Percentiles rank a stretch among this genome's conserved stretches.
Evolutionary conservation across 1,140 invertebrate species (phyloP).

Genomic region (Coelopa frigida): DNA sequence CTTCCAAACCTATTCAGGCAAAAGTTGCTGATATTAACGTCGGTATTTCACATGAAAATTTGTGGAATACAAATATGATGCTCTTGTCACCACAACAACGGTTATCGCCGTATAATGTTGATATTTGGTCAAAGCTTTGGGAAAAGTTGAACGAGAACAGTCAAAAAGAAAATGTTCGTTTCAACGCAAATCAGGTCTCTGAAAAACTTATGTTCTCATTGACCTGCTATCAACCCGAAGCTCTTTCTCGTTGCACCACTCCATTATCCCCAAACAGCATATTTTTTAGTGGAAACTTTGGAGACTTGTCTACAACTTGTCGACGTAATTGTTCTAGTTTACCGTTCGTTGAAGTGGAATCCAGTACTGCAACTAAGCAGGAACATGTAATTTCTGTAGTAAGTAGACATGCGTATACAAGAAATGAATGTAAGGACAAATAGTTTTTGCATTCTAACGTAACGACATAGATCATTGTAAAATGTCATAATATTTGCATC

Average conservation of each 20-base stretch:
- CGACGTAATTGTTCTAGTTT: slow-evolving; percentile 49
- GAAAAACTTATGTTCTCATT: slow-evolving; percentile 69
- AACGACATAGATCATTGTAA: no score
- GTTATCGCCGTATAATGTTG: slow-evolving; percentile 66
- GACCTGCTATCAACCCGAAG: slow-evolving; percentile 77
- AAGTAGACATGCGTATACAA: no score
- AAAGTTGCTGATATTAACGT: slow-evolving; percentile 35
- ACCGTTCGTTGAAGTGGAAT: slow-evolving; percentile 76
- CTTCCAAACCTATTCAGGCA: slow-evolving; percentile 36
- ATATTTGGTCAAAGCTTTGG: slow-evolving; percentile 77
- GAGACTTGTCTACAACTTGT: slow-evolving; percentile 47
- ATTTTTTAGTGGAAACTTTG: slow-evolving; percentile 45
- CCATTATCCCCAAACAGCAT: slow-evolving; percentile 65
- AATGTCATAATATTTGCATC: background rate
- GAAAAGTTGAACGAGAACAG: slow-evolving; percentile 53
- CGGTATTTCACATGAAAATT: slow-evolving; percentile 53
- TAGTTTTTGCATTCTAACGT: no score
- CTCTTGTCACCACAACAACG: slow-evolving; percentile 72
- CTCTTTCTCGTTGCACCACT: slow-evolving; percentile 71
- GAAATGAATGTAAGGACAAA: no score
- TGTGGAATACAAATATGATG: slow-evolving; percentile 76
- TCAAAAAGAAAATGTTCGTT: slow-evolving; percentile 54
- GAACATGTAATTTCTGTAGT: slow-evolving; percentile 80
- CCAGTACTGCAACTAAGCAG: slow-evolving; percentile 76
- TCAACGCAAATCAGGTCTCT: slow-evolving; percentile 60